A percentile compares a stretch with the other conserved stretches of the same genome.
Evolutionary conservation across 2,113 vertebrate species (phyloP).

Genomic region (Poeciliopsis prolifica): DNA sequence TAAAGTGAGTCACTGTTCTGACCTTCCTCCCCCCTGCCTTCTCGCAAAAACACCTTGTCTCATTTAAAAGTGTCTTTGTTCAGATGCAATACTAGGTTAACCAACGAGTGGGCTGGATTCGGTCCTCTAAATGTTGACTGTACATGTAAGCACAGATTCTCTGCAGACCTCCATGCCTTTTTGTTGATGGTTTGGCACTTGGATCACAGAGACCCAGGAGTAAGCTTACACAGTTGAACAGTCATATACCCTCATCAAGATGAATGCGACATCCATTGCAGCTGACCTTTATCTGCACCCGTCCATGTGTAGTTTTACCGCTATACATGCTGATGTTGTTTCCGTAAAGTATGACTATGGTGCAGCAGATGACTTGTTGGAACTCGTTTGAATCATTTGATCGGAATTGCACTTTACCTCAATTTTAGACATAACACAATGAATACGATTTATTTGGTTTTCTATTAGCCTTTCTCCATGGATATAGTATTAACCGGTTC

Average conservation of each 20-base stretch:
- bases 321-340: background rate
- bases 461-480: no score
- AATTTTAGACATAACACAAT: background rate
- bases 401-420: background rate
- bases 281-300: slow-evolving; percentile 3
- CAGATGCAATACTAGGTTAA: slow-evolving; percentile 7
- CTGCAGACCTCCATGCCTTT: slow-evolving; percentile 12
- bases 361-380: background rate
- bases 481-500: no score
- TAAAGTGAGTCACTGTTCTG: slow-evolving; percentile 34
- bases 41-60: slow-evolving; percentile 10
- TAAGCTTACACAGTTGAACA: background rate
- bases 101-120: background rate
- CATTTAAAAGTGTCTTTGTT: slow-evolving; percentile 4
- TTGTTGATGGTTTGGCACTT: slow-evolving; percentile 28
- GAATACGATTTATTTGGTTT: background rate
- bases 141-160: background rate
- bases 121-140: background rate
- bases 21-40: slow-evolving; percentile 18
- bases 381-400: background rate
- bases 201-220: slow-evolving; percentile 3
- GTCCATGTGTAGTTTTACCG: background rate
- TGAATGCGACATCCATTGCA: background rate
- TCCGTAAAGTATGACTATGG: background rate
- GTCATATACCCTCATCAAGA: background rate